Evolutionary conservation across 1,140 invertebrate species (phyloP), one percentile per base, ranked within the genome.

Genomic region (Aricia agestis): DNA sequence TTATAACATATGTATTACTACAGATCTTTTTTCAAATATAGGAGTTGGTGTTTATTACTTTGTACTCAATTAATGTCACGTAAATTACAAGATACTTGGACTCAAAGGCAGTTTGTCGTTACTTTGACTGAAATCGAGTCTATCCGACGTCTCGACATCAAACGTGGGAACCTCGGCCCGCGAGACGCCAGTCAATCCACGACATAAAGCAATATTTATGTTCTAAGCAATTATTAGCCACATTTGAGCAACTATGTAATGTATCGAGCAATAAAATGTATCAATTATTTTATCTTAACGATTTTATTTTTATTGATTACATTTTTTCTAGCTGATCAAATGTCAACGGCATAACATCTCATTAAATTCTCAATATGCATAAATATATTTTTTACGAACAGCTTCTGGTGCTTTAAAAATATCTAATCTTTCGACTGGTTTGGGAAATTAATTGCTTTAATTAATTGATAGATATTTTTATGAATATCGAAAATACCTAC

Each of bases 91-190:
- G 6, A 36, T 36, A 36, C 6, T 36, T 36, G 36, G 9, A 36
- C 36, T 36, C 25, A 6, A 36, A 36, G 9, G 36, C 6, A 52
- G 45, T 52, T 52, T 52, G 45, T 15, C 45, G 11, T 52, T 13
- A 52, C 11, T 52, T 52, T 52, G 11, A 42, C 41, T 42, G 6
- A 52, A 52, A 52, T 52, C 13, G 45, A 11, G 13, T 52, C 45
- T 52, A 52, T 52, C 45, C 45, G 45, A 52, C 45, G 11, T 52
- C 9, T 36, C 9, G 2, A 36, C 45, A 52, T 52, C 10, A 13
- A 63, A 11, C 59, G 59, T 63, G 59, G 59, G 59, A 63, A 63
- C 18, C 5, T 31, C 59, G 59, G 19, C 6, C 36, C 59, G 59
- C 2, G 10, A 11, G 18, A 63, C 10, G 18, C 18, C 17, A 18